A percentile compares a stretch with the other conserved stretches of the same genome.
Evolutionary conservation across 2,113 vertebrate genomes (phyloP).

Genomic region (Phrynosoma blainvillii): DNA sequence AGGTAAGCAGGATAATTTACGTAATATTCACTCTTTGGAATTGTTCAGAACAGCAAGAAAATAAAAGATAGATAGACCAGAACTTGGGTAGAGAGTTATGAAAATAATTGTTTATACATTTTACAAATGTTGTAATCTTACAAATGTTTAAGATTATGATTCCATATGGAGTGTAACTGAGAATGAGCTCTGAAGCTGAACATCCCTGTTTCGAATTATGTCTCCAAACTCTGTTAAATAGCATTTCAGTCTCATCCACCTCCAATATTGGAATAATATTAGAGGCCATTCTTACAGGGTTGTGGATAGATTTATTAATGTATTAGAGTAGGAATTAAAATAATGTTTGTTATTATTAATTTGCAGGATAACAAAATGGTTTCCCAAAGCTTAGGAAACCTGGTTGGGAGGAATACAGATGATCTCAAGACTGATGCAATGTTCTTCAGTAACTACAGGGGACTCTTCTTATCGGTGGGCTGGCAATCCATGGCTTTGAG

Average conservation of each 20-base stretch:
- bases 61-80: background rate
- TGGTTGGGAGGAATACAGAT: too few relatives aligned
- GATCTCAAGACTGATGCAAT: too few relatives aligned
- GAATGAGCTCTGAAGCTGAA: background rate
- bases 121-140: background rate
- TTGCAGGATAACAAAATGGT: too few relatives aligned
- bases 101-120: background rate
- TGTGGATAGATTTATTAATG: background rate
- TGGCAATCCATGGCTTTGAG: too few relatives aligned
- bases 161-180: background rate
- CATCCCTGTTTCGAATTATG: background rate
- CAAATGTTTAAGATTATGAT: background rate
- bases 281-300: background rate
- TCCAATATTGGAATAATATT: background rate
- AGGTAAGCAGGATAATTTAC: constrained; percentile 71
- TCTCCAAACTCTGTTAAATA: background rate
- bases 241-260: background rate
- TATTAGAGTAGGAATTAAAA: too few relatives aligned
- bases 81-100: background rate
- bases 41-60: background rate
- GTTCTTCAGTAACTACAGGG: too few relatives aligned
- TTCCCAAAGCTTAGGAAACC: too few relatives aligned
- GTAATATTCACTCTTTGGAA: background rate
- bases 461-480: too few relatives aligned
- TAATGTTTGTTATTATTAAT: too few relatives aligned